phyloP scores from a whole-genome alignment of 2,113 vertebrate species.

The Oreochromis spilurus region DNA sequence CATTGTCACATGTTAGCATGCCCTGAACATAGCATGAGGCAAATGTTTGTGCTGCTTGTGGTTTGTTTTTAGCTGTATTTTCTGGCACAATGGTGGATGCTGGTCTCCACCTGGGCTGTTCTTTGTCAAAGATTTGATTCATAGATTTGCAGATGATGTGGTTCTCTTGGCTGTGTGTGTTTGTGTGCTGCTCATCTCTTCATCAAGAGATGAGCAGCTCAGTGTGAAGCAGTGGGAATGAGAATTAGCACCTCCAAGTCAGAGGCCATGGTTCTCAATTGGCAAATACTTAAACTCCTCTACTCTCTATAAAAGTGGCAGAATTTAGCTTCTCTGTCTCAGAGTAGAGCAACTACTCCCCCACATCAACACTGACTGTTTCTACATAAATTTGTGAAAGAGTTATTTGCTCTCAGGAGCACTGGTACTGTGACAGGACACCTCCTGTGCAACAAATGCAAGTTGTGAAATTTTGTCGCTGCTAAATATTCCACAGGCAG shows the following conservation, averaged over 20 bases:
- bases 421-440: not conserved
- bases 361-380: not conserved
- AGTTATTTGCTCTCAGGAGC: not conserved
- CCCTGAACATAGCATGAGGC: not conserved
- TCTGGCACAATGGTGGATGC: not conserved
- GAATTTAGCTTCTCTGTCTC: not conserved
- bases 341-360: not conserved
- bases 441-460: not conserved
- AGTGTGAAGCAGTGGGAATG: not conserved
- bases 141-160: not conserved
- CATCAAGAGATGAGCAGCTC: rapidly evolving
- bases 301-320: not conserved
- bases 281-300: not conserved
- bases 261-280: not conserved
- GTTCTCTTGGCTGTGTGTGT: not conserved
- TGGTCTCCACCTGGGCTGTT: not conserved
- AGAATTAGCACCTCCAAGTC: not conserved
- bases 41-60: not conserved
- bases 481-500: not conserved
- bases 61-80: not conserved
- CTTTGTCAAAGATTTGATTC: not conserved
- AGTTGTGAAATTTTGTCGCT: not conserved
- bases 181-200: not conserved
- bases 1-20: not conserved
- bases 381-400: not conserved